Conservation (phyloP, 2,113 vertebrate genomes). For the Coryphaenoides rupestris region DNA sequence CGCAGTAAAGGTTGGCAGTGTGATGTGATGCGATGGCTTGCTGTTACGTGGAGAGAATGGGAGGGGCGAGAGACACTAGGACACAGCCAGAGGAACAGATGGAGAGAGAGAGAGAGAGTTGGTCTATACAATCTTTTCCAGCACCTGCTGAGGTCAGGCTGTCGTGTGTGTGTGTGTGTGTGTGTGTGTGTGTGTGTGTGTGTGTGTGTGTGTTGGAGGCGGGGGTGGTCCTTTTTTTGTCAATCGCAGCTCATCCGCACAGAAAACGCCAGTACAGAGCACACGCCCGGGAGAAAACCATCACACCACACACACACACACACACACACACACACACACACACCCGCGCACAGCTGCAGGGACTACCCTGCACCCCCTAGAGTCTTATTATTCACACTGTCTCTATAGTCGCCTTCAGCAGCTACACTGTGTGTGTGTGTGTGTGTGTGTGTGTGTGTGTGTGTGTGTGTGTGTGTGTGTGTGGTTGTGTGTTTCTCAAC, state of each 20-base stretch:
- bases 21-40: not conserved
- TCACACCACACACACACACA: constrained; percentile 26
- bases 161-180: constrained; percentile 12
- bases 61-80: not conserved
- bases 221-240: no score
- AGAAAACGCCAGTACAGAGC: no score
- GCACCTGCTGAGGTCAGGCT: constrained; percentile 34
- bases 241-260: no score
- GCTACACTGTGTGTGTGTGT: constrained; percentile 22
- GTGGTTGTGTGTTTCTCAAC: constrained; percentile 27
- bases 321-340: not conserved
- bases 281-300: no score
- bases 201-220: not conserved
- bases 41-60: not conserved
- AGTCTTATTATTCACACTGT: constrained; percentile 67
- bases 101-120: constrained; percentile 14
- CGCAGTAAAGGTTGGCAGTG: no score
- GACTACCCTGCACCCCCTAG: constrained; percentile 45
- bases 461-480: constrained; percentile 22
- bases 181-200: constrained; percentile 10
- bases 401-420: constrained; percentile 42
- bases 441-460: constrained; percentile 19
- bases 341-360: constrained; percentile 59
- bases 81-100: not conserved
- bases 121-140: constrained; percentile 35